A percentile compares a stretch with the other conserved stretches of the same genome.
Evolutionary conservation across 92 coral and sea anemone species (phyloP).

Genomic region (Epizoanthus scotinus): DNA sequence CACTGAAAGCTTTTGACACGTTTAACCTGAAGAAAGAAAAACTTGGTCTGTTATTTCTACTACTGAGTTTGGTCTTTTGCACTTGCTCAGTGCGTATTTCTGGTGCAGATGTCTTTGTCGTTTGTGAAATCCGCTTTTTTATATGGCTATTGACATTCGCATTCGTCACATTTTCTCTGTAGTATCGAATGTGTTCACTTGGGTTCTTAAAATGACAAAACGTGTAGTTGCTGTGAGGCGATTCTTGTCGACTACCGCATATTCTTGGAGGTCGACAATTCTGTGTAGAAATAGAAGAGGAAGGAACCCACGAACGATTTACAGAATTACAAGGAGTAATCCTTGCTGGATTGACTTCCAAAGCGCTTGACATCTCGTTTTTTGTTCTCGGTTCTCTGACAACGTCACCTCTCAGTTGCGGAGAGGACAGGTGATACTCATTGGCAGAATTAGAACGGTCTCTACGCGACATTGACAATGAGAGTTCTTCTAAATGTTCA

Average conservation of each 20-base stretch:
- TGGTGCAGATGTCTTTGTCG: constrained; percentile 17
- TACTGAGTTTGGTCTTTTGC: constrained; percentile 11
- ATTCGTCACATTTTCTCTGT: constrained; percentile 72
- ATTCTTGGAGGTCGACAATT: constrained; percentile 20
- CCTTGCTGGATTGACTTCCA: background rate
- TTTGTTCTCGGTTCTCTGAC: constrained; percentile 10
- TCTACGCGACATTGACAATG: background rate
- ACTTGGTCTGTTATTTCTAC: constrained; percentile 11
- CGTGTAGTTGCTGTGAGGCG: constrained; percentile 59
- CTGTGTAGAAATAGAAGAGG: constrained; percentile 21
- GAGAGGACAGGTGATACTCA: background rate
- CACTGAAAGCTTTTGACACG: constrained; percentile 34
- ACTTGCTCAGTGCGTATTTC: constrained; percentile 1
- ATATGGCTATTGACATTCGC: constrained; percentile 52
- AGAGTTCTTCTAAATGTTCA: constrained; percentile 13
- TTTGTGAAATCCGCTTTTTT: constrained; percentile 40
- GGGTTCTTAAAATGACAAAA: constrained; percentile 69
- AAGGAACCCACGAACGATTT: constrained; percentile 26
- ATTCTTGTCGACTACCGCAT: constrained; percentile 8
- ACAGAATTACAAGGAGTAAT: background rate
- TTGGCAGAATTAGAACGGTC: constrained; percentile 23
- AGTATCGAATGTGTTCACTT: constrained; percentile 59
- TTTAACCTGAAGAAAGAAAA: constrained; percentile 53
- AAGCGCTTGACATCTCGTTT: background rate
- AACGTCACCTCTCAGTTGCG: constrained; percentile 1